Conservation (phyloP, 2,797 vertebrate genomes). For the Bufotes viridis region DNA sequence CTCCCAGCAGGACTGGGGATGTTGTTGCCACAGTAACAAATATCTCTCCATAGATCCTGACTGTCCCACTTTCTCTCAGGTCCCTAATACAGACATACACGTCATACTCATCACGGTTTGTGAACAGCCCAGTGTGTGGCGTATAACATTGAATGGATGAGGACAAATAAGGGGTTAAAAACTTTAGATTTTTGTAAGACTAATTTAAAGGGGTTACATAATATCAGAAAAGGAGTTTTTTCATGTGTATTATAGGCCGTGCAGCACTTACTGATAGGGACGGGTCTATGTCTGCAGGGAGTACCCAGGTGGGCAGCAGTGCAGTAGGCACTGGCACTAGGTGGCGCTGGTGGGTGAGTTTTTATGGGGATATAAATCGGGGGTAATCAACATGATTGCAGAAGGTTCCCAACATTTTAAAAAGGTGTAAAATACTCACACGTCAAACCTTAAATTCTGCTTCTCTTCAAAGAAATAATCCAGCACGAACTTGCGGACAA, state of each 20-base stretch:
- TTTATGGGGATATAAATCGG: too few relatives aligned
- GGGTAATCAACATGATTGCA: too few relatives aligned
- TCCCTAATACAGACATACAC: conserved; percentile 22
- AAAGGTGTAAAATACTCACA: conserved; percentile 81
- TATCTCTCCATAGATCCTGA: conserved; percentile 35
- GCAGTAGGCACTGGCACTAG: too few relatives aligned
- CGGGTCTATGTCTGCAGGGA: too few relatives aligned
- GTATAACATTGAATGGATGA: neutral
- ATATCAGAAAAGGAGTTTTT: neutral
- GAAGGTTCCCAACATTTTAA: neutral
- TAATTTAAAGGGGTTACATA: neutral
- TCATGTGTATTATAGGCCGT: neutral
- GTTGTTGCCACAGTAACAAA: conserved; percentile 54
- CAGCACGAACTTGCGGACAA: conserved; percentile 93
- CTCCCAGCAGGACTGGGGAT: conserved; percentile 33
- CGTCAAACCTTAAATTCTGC: conserved; percentile 95
- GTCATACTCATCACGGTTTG: neutral
- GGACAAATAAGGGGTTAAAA: neutral
- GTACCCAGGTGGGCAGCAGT: too few relatives aligned
- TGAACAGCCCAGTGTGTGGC: neutral
- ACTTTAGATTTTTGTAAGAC: neutral
- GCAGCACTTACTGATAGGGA: too few relatives aligned
- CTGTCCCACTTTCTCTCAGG: conserved; percentile 50
- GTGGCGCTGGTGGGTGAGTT: too few relatives aligned
- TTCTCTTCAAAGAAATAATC: conserved; percentile 99